Base-by-base conservation (phyloP, 2,797 vertebrate species). In the Falco concolor region DNA sequence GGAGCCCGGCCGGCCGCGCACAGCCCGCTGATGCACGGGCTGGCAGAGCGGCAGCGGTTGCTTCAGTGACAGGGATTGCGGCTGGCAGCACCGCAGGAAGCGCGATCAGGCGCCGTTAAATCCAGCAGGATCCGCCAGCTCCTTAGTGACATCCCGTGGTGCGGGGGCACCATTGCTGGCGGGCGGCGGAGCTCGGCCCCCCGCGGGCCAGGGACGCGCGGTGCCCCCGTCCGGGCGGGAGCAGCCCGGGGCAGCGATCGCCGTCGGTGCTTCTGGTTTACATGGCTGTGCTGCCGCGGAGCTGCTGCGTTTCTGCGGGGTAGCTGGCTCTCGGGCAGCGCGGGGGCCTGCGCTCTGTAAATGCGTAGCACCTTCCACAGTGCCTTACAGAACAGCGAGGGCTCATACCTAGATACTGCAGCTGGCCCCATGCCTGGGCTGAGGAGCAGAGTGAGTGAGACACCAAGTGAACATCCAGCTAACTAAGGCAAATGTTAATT, bases 111-210 rank as follows among this genome's bases (percentile, higher is more conserved):
- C 3, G n/a, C 77, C 2, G 40, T 8, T 28, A 15, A 56, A 52
- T 13, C 0, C 9, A 3, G 2, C 52, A 15, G 83, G 2, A 12
- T 68, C 72, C 36, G 2, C 57, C 12, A 12, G 96, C 94, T 95
- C 95, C 89, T 10, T 22, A 91, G 89, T 96, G 96, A 96, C 95
- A 93, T 94, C 95, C 94, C 50, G 92, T 28, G 96, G 96, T 53
- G 8, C 34, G 16, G 38, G 76, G 90, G 10, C 90, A 81, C 75
- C 3, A 68, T 19, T 95, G 87, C 90, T 21, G 5, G 2, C 1
- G 79, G 64, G 10, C 25, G 2, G 38, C 56, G 5, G 24, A 61
- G 54, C 47, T 21, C 34, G 1, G 1, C 4, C 9, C 3, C 17
- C 25, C 73, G 2, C 17, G 75, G 47, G 27, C n/a, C 47, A 13